These are phyloP conservation scores for Margaritifera margaritifera DNA, from an alignment of 2,888 invertebrate species.

Conservation along the genomic window DNA sequence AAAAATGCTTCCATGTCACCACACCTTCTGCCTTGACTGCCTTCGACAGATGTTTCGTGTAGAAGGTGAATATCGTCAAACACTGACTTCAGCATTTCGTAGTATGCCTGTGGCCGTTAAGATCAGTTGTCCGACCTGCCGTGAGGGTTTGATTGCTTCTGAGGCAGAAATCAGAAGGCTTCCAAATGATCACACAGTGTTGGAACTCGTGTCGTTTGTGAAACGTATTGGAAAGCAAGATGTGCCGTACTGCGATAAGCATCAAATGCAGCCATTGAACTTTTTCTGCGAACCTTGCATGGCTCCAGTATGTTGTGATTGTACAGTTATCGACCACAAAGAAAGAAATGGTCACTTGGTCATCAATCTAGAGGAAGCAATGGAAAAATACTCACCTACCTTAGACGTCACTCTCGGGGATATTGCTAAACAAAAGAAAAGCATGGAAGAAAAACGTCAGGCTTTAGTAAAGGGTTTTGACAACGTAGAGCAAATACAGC, in stretches of 20 bases:
- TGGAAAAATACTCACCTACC: slow-evolving; percentile 64
- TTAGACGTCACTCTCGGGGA: slow-evolving; percentile 57
- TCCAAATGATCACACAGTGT: slow-evolving; percentile 65
- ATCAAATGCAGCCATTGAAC: slow-evolving; percentile 66
- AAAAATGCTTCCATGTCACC: slow-evolving; percentile 71
- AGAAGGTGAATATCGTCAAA: slow-evolving; percentile 64
- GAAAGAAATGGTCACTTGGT: slow-evolving; percentile 61
- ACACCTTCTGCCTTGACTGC: slow-evolving; percentile 72
- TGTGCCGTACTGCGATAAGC: slow-evolving; percentile 61
- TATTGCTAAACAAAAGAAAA: slow-evolving; percentile 48
- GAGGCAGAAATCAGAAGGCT: slow-evolving; percentile 61
- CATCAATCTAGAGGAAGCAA: slow-evolving; percentile 63
- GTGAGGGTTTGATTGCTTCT: slow-evolving; percentile 60
- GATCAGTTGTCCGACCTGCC: slow-evolving; percentile 63
- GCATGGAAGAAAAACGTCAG: slow-evolving; percentile 50
- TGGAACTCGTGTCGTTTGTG: slow-evolving; percentile 61
- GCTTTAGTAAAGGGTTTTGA: slow-evolving; percentile 55
- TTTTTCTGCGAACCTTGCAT: slow-evolving; percentile 69
- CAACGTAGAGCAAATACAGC: slow-evolving; percentile 59
- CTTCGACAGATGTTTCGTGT: slow-evolving; percentile 68
- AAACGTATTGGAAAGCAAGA: slow-evolving; percentile 56
- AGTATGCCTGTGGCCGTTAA: slow-evolving; percentile 65
- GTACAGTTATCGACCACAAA: slow-evolving; percentile 66
- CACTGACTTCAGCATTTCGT: slow-evolving; percentile 61
- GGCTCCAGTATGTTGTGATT: slow-evolving; percentile 65